Evolutionary conservation across 2,888 invertebrate species (phyloP).

Genomic region (Hoplodrina blanda): DNA sequence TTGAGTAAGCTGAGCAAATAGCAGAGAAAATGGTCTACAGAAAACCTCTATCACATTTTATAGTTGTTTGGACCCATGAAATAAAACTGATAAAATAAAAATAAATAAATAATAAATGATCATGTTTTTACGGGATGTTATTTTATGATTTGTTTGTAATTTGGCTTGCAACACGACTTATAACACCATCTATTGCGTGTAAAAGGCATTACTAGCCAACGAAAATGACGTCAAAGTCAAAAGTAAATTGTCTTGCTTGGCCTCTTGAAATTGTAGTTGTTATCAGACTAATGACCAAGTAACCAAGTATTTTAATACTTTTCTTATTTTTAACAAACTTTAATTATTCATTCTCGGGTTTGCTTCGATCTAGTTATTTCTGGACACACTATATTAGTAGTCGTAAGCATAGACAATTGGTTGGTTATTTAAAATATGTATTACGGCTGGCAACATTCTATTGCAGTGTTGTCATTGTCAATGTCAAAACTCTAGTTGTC

Average conservation of each 20-base stretch:
- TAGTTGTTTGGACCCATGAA: no score
- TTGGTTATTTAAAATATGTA: not conserved
- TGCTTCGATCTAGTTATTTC: no score
- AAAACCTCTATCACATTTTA: not conserved
- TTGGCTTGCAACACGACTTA: not conserved
- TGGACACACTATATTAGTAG: not conserved
- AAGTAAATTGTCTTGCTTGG: not conserved
- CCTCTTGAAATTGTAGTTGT: not conserved
- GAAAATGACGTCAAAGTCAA: no score
- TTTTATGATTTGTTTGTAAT: not conserved
- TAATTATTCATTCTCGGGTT: no score
- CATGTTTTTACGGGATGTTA: no score
- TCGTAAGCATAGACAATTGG: conserved; percentile 32
- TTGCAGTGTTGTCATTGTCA: conserved; percentile 56
- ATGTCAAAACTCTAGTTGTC: conserved; percentile 74
- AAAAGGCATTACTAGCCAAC: not conserved
- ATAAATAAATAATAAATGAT: no score
- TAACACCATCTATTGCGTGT: conserved; percentile 18
- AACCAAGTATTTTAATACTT: no score
- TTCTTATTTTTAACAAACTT: no score
- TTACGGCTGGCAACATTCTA: conserved; percentile 56
- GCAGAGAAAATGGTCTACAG: no score
- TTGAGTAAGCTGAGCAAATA: not conserved
- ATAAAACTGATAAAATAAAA: no score
- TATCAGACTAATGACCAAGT: no score